These are phyloP conservation scores for Excalfactoria chinensis DNA, from an alignment of 2,113 vertebrate species.

Conservation along the genomic window DNA sequence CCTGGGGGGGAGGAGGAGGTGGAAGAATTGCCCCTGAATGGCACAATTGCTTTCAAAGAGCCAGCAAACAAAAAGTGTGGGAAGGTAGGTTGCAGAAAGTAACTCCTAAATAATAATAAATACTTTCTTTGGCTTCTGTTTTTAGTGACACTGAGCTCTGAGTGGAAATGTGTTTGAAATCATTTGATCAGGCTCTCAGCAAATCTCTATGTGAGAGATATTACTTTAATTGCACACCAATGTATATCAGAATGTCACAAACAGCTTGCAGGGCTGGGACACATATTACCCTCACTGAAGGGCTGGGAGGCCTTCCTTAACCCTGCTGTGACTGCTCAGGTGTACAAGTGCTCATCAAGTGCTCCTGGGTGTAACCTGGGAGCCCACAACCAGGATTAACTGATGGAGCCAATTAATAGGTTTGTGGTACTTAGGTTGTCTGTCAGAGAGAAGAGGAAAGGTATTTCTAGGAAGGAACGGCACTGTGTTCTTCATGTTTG, in stretches of 20 bases:
- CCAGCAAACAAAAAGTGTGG: not conserved
- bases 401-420: not conserved
- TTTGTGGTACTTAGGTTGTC: not conserved
- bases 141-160: not conserved
- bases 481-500: not conserved
- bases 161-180: not conserved
- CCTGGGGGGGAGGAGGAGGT: not conserved
- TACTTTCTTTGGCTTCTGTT: not conserved
- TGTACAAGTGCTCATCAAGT: not conserved
- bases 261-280: accelerated
- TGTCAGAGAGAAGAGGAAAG: not conserved
- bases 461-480: not conserved
- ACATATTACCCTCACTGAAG: accelerated
- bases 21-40: not conserved
- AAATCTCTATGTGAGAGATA: not conserved
- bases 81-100: not conserved
- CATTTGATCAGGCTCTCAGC: not conserved
- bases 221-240: not conserved
- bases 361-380: not conserved
- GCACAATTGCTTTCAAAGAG: not conserved
- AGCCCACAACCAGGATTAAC: not conserved
- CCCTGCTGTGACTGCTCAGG: not conserved
- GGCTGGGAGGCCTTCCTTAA: not conserved
- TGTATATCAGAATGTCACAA: not conserved
- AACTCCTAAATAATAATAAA: not conserved